Evolutionary conservation across 2,888 invertebrate species (phyloP).

Genomic region (Watsonalla cultraria): DNA sequence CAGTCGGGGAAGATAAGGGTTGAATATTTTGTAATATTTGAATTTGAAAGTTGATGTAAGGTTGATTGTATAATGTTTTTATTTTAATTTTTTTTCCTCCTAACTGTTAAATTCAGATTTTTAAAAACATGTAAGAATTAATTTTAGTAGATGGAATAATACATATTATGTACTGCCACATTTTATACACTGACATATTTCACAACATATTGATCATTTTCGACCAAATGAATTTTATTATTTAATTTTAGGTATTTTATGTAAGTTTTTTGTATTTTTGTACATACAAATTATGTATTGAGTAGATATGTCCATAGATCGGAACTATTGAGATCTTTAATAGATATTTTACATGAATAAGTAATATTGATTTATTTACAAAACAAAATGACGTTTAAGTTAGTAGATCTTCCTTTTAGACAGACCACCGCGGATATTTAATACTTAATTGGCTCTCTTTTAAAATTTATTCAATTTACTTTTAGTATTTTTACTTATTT

Average conservation of each 20-base stretch:
- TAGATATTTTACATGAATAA: slow-evolving; percentile 22
- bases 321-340: slow-evolving; percentile 22
- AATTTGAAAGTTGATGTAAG: no score
- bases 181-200: no score
- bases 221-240: background rate
- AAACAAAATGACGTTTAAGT: background rate
- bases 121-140: no score
- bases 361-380: background rate
- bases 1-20: no score
- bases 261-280: slow-evolving; percentile 10
- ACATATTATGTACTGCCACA: no score
- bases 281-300: slow-evolving; percentile 21
- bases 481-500: slow-evolving; percentile 8
- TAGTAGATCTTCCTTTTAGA: slow-evolving; percentile 22
- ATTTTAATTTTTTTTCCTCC: no score
- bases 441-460: slow-evolving; percentile 34
- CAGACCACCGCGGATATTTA: slow-evolving; percentile 42
- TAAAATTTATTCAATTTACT: slow-evolving; percentile 7
- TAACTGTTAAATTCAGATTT: no score
- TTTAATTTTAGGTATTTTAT: slow-evolving; percentile 13
- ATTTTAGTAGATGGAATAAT: no score
- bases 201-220: background rate
- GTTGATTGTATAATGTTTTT: no score
- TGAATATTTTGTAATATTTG: no score
- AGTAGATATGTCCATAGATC: slow-evolving; percentile 1